phyloP scores from a whole-genome alignment of 2,888 invertebrate genomes.

The Sarcophaga rosellei region DNA sequence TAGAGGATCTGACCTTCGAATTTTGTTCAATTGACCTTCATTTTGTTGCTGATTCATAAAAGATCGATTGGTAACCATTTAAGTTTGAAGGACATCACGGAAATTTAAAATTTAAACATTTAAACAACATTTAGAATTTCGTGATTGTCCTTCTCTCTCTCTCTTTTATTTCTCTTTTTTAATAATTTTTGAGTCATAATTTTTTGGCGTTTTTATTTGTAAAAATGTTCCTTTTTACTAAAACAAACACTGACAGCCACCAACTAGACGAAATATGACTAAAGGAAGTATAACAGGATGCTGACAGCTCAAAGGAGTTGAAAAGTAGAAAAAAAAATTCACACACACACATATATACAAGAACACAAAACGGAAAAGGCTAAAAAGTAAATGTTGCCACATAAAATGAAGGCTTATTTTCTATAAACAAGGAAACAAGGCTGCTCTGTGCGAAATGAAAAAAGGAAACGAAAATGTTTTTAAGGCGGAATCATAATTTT shows the following conservation, averaged over 20 bases:
- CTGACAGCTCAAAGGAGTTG: conserved; percentile 7
- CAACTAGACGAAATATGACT: neutral
- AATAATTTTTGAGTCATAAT: too few relatives aligned
- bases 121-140: too few relatives aligned
- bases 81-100: too few relatives aligned
- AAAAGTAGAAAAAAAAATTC: conserved; percentile 1
- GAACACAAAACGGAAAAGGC: conserved; percentile 34
- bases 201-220: too few relatives aligned
- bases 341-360: neutral
- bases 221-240: too few relatives aligned
- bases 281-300: conserved; percentile 46
- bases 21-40: too few relatives aligned
- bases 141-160: neutral
- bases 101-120: neutral
- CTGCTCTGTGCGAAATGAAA: neutral
- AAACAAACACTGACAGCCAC: too few relatives aligned
- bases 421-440: neutral
- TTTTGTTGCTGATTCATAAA: too few relatives aligned
- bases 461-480: conserved; percentile 22
- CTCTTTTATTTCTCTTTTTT: neutral
- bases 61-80: too few relatives aligned
- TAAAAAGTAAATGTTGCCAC: neutral
- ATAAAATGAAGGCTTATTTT: too few relatives aligned
- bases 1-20: too few relatives aligned
- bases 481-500: conserved; percentile 43